Base-by-base conservation (phyloP, 2,888 invertebrate species). In the Esperia sulphurella region DNA sequence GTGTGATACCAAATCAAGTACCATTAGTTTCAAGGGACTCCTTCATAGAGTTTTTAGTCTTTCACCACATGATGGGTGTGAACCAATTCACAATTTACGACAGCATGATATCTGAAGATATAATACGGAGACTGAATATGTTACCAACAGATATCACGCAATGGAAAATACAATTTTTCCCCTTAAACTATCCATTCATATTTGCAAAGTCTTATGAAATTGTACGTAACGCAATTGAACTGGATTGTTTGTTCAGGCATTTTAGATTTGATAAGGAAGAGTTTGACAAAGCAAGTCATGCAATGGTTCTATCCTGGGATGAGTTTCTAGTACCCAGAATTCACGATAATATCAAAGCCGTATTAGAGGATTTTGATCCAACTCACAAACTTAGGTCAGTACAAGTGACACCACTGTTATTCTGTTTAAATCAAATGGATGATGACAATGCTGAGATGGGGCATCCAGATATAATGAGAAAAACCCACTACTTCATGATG, bases 41-140 rank as follows among this genome's bases (percentile, higher is more conserved):
- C 10, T 91, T 94, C 54, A 85, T 93, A 45, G 92, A 93, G 63
- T 94, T 94, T 63, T 65, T 94, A 41, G 92, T 92, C 21, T 93
- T 92, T 65, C 94, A 95, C 55, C 91, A 92, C 58, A 80, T 93
- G 60, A 87, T 94, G 68, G 94, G 94, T 1, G 86, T 94, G 1
- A 88, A 92, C 58, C 90, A 92, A 54, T 94, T 94, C 63, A 88
- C 94, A 41, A 89, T 93, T 52, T 94, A 94, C 63, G 92, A 93
- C 57, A 91, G 87, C 45, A 86, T 88, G 75, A 81, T 90, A 55
- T 86, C 90, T n/a, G 86, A 86, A 61, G 89, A 90, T 55, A 77
- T 90, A 2, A 85, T 90, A 46, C 71, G 79, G 55, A 77, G 89
- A 57, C 62, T 90, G 14, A 88, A 88, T 58, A 63, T 90, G 45